Evolutionary conservation across 2,113 vertebrate genomes (phyloP).

Genomic region (Chlamydotis undulata): DNA sequence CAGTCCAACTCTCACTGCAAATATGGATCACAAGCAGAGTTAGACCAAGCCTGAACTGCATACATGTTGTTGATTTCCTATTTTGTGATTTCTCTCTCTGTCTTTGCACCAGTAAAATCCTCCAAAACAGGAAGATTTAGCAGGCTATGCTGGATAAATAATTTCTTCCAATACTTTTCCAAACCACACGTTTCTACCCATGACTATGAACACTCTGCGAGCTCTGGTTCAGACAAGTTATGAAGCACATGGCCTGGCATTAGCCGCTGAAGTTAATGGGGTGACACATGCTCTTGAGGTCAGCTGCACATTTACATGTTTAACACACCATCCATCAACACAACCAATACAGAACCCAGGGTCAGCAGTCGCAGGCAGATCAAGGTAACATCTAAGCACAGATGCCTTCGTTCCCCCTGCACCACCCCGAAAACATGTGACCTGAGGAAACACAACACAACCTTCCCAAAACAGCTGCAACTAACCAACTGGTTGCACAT

Average conservation of each 20-base stretch:
- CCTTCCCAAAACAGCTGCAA: background rate
- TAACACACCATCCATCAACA: background rate
- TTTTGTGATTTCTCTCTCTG: background rate
- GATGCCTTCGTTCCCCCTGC: background rate
- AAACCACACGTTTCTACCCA: background rate
- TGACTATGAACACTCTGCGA: background rate
- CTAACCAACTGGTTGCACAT: background rate
- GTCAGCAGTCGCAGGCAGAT: background rate
- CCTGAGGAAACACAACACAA: background rate
- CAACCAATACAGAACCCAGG: background rate
- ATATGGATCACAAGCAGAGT: slow-evolving; percentile 10
- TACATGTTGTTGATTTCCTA: slow-evolving; percentile 6
- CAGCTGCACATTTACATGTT: background rate
- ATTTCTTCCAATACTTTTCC: background rate
- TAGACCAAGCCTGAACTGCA: background rate
- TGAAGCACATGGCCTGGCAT: background rate
- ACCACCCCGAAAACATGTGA: rapidly evolving
- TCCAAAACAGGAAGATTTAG: background rate
- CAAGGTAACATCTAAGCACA: background rate
- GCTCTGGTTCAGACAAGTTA: background rate
- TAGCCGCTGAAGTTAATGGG: background rate
- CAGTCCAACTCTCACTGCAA: slow-evolving; percentile 8
- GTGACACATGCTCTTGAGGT: background rate
- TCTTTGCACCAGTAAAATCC: background rate
- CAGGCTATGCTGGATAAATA: background rate